Base-by-base conservation (phyloP, 2,113 vertebrate genomes). In the Junco hyemalis region DNA sequence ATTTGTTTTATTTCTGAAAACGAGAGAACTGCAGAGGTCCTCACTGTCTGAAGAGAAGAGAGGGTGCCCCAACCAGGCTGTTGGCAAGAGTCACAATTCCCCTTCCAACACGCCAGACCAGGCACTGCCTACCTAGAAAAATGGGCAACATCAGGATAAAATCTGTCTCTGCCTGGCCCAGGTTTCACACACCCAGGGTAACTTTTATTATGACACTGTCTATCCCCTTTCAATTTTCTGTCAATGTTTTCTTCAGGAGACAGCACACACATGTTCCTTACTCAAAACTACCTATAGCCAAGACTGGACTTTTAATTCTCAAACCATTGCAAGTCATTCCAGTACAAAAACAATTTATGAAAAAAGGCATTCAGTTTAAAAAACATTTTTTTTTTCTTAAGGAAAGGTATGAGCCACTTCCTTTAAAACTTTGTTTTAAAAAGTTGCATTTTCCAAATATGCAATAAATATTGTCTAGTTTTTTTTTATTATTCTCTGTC, bases 21-120 rank as follows among this genome's bases (percentile, higher is more conserved):
- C 0, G 0, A 53, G 21, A 68, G 15, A 7, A 12, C 23, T 26
- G 36, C 10, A 47, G 11, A 44, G 21, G 4, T 74, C 14, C 25
- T 83, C 14, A 2, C 17, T 24, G n/a, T 1, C 2, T 14, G 12
- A 63, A 0, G 7, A 78, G 73, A 59, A 24, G 14, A 29, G 40
- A 68, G n/a, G 36, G 12, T 35, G 48, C 25, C 28, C 47, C 9
- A 11, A 19, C 24, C 66, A 57, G 70, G n/a, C 44, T 78, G 15
- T 20, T 4, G 5, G 35, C 6, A 11, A n/a, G 33, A 33, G 15
- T 14, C 78, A 16, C 51, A 7, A 0, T 40, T 56, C 28, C 50
- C 14, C 14, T 54, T 38, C n/a, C 0, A 0, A 22, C 29, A 22
- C 0, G 0, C 6, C 2, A 14, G 21, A 40, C 11, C 2, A 1